Conservation (phyloP, 2,113 vertebrate species). For the Phycodurus eques region DNA sequence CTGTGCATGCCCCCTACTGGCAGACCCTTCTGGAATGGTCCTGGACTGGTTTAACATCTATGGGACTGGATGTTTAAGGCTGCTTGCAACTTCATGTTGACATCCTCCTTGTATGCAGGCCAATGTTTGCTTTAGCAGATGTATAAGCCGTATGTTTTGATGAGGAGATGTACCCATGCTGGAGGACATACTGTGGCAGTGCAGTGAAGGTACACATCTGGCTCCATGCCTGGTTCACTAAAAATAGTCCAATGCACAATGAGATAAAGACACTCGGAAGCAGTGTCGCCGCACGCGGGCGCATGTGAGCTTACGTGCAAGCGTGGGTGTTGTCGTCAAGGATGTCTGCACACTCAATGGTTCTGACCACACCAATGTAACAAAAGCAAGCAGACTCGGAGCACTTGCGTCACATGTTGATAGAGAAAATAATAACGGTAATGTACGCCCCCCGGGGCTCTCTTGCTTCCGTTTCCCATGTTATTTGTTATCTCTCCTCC, state of each 20-base stretch:
- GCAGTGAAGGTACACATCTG: conserved; percentile 54
- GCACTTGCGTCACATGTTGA: conserved; percentile 11
- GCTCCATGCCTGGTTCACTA: conserved; percentile 50
- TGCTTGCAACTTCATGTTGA: conserved; percentile 1
- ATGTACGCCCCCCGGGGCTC: conserved; percentile 2
- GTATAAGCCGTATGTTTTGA: conserved; percentile 12
- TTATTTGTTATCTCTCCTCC: conserved; percentile 5
- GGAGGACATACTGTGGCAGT: conserved; percentile 27
- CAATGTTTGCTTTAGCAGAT: conserved; percentile 36
- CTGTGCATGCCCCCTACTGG: too few species aligned
- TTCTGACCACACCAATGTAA: not conserved
- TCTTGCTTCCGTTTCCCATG: conserved; percentile 3
- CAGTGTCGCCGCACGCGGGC: conserved; percentile 32
- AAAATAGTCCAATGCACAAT: conserved; percentile 67
- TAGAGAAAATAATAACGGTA: conserved; percentile 3
- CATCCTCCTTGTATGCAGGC: conserved; percentile 4
- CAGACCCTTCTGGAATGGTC: too few species aligned
- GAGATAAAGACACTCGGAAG: conserved; percentile 42
- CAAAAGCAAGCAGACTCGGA: conserved; percentile 4
- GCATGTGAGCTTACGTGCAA: conserved; percentile 16
- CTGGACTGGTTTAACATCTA: too few species aligned
- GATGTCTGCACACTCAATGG: conserved; percentile 1
- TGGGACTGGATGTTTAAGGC: not conserved
- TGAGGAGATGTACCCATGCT: conserved; percentile 32
- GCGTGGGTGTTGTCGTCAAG: conserved; percentile 13